A percentile compares a stretch with the other conserved stretches of the same genome.
Conservation (phyloP, 1,140 invertebrate genomes). For the Platorchestia sp. region DNA sequence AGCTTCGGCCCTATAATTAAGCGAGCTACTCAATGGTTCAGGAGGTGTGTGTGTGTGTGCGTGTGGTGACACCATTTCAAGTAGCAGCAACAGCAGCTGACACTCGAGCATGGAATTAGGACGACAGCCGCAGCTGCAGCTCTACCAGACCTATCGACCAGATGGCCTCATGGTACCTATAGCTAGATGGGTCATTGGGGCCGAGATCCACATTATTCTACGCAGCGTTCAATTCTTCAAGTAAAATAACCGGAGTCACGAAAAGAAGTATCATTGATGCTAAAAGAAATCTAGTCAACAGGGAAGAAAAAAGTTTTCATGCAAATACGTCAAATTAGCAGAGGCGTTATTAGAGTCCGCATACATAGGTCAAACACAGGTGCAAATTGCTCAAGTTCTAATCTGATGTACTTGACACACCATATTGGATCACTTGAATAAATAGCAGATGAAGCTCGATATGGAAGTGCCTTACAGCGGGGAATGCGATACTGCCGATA, state of each 20-base stretch:
- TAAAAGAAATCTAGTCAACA: background rate
- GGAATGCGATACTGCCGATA: background rate
- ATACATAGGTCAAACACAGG: background rate
- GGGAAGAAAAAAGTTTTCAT: background rate
- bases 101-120: background rate
- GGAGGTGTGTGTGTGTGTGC: background rate
- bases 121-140: background rate
- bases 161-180: background rate
- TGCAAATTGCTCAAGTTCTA: background rate
- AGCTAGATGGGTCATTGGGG: background rate
- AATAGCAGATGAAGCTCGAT: background rate
- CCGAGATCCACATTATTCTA: background rate
- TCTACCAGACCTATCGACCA: background rate
- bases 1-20: background rate
- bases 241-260: background rate
- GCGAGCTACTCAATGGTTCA: background rate
- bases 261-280: background rate
- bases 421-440: background rate
- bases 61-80: background rate
- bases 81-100: background rate
- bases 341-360: background rate
- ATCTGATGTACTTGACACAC: background rate
- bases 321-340: background rate
- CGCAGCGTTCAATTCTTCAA: background rate
- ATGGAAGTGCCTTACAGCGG: background rate